Percentiles rank a stretch among this genome's conserved stretches.
Evolutionary conservation across 2,113 vertebrate species (phyloP).

Genomic region (Micromys minutus): DNA sequence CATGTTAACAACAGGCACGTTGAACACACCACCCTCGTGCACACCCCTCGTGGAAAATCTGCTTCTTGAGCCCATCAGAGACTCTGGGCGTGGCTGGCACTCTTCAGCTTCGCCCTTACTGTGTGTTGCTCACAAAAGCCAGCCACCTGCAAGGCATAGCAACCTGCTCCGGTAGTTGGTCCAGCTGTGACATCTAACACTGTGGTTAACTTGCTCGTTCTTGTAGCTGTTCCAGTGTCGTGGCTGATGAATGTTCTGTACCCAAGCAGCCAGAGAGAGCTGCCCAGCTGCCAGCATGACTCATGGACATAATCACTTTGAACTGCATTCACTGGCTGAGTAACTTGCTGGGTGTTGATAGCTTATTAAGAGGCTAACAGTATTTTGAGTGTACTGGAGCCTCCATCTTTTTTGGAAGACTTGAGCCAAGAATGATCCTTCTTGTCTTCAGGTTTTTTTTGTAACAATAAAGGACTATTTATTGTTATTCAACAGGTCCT

Average conservation of each 20-base stretch:
- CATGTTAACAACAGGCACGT: neutral
- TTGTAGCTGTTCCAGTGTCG: neutral
- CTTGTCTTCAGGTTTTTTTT: slow-evolving; percentile 42
- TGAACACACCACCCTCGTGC: neutral
- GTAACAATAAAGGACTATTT: neutral
- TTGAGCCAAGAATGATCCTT: slow-evolving; percentile 61
- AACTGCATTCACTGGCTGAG: slow-evolving; percentile 34
- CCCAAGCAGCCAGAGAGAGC: slow-evolving; percentile 1
- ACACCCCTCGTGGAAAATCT: neutral
- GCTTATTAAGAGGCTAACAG: slow-evolving; percentile 42
- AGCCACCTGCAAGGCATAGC: neutral
- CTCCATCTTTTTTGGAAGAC: slow-evolving; percentile 40
- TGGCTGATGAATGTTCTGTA: neutral
- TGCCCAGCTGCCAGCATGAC: slow-evolving; percentile 62
- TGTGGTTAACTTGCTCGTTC: neutral
- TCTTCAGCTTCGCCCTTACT: neutral
- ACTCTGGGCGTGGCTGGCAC: no score
- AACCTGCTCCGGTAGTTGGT: neutral
- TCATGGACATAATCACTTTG: slow-evolving; percentile 29
- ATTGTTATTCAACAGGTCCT: neutral
- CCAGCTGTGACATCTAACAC: slow-evolving; percentile 38
- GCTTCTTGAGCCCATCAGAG: neutral
- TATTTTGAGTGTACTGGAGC: slow-evolving; percentile 41
- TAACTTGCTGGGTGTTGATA: slow-evolving; percentile 65
- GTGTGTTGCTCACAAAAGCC: neutral